Conservation (phyloP, 2,888 invertebrate species). For the Lepidochrysops patricia region DNA sequence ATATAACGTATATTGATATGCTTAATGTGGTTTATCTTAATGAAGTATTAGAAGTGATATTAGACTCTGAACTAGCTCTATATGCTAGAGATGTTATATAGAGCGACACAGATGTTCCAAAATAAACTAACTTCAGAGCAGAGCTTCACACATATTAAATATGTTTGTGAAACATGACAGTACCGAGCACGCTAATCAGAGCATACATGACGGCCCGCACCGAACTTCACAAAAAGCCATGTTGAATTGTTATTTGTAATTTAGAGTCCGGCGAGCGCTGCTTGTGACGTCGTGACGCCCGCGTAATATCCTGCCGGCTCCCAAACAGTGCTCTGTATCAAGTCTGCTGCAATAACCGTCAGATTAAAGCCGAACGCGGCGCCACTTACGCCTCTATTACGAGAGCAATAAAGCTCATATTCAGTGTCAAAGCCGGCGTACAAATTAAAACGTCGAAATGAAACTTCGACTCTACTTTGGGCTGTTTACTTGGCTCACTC, state of each 20-base stretch:
- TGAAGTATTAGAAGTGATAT: too few species aligned
- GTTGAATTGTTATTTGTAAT: slow-evolving; percentile 50
- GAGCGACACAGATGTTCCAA: not conserved
- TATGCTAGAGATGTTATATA: not conserved
- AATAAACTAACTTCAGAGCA: not conserved
- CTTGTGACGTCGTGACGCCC: slow-evolving; percentile 60
- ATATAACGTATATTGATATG: too few species aligned
- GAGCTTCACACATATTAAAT: too few species aligned
- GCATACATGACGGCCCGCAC: not conserved
- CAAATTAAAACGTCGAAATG: slow-evolving; percentile 59
- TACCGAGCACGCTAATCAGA: not conserved
- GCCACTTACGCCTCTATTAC: slow-evolving; percentile 58
- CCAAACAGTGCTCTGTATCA: slow-evolving; percentile 35
- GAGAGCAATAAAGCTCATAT: slow-evolving; percentile 64
- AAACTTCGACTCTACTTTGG: slow-evolving; percentile 49
- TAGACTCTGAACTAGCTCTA: too few species aligned
- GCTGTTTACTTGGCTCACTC: slow-evolving; percentile 40
- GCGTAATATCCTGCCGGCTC: slow-evolving; percentile 67
- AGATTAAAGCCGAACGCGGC: slow-evolving; percentile 29
- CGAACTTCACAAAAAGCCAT: slow-evolving; percentile 8
- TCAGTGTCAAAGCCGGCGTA: slow-evolving; percentile 49
- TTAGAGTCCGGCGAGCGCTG: slow-evolving; percentile 41
- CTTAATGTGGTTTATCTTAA: too few species aligned
- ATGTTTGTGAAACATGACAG: not conserved
- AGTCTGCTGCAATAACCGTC: slow-evolving; percentile 30